Evolutionary conservation across 2,888 invertebrate species (phyloP).

Genomic region (Chrysina gloriosa): DNA sequence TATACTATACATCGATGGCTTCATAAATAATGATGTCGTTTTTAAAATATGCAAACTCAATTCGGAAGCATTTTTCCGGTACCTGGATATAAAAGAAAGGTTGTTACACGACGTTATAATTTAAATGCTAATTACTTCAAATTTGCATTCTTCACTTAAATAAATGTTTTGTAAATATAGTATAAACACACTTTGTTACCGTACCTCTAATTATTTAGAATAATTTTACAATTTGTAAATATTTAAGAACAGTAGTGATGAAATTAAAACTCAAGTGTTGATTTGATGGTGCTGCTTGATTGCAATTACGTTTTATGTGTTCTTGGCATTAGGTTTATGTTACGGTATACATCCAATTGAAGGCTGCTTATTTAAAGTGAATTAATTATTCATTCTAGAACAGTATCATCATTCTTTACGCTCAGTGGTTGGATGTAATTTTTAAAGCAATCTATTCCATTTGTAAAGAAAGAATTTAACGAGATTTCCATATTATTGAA

Average conservation of each 20-base stretch:
- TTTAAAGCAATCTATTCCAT: too few relatives aligned
- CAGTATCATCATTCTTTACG: not conserved
- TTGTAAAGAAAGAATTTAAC: too few relatives aligned
- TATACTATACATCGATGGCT: too few relatives aligned
- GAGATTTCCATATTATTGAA: too few relatives aligned
- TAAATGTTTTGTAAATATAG: constrained; percentile 16
- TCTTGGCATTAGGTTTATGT: not conserved
- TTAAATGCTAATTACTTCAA: constrained; percentile 20
- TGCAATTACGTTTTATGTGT: constrained; percentile 8
- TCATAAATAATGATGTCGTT: too few relatives aligned
- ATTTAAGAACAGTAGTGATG: not conserved
- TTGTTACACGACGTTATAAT: constrained; percentile 15
- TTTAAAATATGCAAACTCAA: constrained; percentile 12
- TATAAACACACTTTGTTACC: constrained; percentile 6
- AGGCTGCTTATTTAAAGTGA: not conserved
- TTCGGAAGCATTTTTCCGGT: constrained; percentile 5
- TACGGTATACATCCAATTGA: constrained; percentile 1
- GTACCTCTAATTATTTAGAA: constrained; percentile 9
- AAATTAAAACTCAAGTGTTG: not conserved
- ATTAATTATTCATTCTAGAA: not conserved
- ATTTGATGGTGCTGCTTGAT: not conserved
- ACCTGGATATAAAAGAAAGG: not conserved
- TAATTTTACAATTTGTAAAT: constrained; percentile 18
- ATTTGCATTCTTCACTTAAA: constrained; percentile 7
- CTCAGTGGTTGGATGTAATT: too few relatives aligned